Evolutionary conservation across 2,113 vertebrate genomes (phyloP), one percentile per base, ranked within the genome.

Genomic region (Picathartes gymnocephalus): DNA sequence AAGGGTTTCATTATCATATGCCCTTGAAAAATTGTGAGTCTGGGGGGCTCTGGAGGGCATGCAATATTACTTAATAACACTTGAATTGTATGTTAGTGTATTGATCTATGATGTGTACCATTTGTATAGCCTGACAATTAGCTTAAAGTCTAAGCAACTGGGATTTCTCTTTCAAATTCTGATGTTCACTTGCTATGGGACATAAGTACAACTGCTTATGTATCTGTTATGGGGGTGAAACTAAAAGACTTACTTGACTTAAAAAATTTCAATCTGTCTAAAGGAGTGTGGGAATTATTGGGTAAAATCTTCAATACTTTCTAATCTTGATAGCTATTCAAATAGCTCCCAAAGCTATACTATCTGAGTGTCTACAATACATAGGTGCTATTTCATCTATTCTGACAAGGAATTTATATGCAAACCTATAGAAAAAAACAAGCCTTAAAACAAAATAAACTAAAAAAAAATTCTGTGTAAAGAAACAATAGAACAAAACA

Each of bases 261-360:
- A 7, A 83, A 40, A 30, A 35, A 53, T 56, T 91, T 81, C 69
- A 81, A n/a, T 56, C 1, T 1, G 11, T 77, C n/a, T 62, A n/a
- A 81, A 68, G 50, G 11, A 77, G 17, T 35, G 19, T 58, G 73
- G 64, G 6, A 11, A 78, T 69, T 93, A 86, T 18, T 5, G 6
- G n/a, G 30, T 72, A 50, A 94, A 92, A 94, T 77, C 58, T 92
- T 89, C 93, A 91, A 61, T 89, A 87, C 27, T 93, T 92, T 89
- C 45, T 89, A 72, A 76, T 82, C 70, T 82, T 66, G 13, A n/a
- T 82, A 80, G 50, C 77, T 91, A 94, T 61, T 95, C 54, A 76
- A 82, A 91, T 39, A 79, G 84, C 62, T 95, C 89, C 90, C 81
- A 90, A 70, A 94, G 74, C 88, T 91, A 15, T 56, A 86, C 39